phyloP scores from a whole-genome alignment of 2,797 vertebrate genomes.

The Anas acuta region DNA sequence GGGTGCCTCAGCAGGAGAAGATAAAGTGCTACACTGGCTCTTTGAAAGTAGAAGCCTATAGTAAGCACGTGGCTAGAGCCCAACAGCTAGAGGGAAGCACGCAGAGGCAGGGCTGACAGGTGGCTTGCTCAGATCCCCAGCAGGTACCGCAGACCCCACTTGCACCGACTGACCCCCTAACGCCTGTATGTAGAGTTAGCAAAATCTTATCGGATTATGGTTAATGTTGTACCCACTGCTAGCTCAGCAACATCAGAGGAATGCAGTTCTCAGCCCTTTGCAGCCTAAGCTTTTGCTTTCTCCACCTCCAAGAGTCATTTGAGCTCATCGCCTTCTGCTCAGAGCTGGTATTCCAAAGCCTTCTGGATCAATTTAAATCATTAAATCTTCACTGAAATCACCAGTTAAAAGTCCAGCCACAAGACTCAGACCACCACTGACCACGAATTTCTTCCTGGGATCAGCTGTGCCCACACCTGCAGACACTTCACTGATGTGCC shows the following conservation, averaged over 20 bases:
- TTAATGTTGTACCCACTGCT: rapidly evolving
- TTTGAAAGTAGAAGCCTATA: not conserved
- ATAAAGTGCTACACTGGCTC: not conserved
- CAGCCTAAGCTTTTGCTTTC: not conserved
- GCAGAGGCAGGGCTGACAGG: not conserved
- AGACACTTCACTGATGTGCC: not conserved
- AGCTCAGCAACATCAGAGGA: not conserved
- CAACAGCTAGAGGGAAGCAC: rapidly evolving
- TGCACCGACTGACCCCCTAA: rapidly evolving
- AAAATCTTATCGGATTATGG: no score
- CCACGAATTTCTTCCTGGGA: not conserved
- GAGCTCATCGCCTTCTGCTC: not conserved
- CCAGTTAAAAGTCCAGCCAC: not conserved
- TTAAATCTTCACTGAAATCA: not conserved
- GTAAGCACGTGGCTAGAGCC: not conserved
- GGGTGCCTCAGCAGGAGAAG: conserved; percentile 19
- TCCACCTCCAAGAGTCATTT: not conserved
- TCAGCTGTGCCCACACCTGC: not conserved
- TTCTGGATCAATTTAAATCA: not conserved
- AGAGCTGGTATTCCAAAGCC: not conserved
- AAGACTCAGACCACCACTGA: not conserved
- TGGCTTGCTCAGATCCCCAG: not conserved
- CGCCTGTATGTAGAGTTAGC: not conserved
- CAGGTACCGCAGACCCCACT: no score
- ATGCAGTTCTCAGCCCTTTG: not conserved